Evolutionary conservation across 2,113 vertebrate species (phyloP).

Genomic region (Melanerpes aurifrons): DNA sequence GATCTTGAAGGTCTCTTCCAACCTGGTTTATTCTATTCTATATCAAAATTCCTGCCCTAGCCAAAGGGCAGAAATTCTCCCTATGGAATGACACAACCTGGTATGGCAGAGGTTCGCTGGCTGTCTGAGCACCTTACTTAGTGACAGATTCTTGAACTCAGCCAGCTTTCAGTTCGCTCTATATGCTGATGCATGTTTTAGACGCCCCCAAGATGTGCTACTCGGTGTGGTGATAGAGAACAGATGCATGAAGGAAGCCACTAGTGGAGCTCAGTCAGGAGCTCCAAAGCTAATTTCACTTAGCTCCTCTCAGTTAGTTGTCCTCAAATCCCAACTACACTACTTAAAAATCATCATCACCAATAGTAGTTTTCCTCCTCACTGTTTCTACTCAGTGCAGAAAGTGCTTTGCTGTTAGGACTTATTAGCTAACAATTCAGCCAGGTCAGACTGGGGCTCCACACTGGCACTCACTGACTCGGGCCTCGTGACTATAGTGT

Average conservation of each 20-base stretch:
- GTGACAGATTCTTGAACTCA: neutral
- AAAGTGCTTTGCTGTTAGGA: neutral
- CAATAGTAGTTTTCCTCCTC: neutral
- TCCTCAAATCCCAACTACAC: neutral
- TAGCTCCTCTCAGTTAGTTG: neutral
- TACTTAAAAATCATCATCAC: neutral
- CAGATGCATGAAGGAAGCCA: neutral
- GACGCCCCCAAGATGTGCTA: neutral
- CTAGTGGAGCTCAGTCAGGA: neutral
- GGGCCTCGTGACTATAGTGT: neutral
- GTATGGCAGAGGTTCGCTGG: neutral
- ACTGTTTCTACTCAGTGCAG: neutral
- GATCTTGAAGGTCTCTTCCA: no score
- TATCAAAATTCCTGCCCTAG: neutral
- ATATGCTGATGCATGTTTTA: neutral
- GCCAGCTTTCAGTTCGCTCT: neutral
- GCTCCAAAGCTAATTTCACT: neutral
- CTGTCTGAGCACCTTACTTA: neutral
- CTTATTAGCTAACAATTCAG: neutral
- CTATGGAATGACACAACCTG: neutral
- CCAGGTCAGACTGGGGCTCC: neutral
- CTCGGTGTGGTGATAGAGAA: neutral
- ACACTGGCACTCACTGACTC: neutral
- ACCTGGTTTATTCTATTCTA: no score
- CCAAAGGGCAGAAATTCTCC: neutral